Conservation (phyloP, 2,113 vertebrate species). For the Protomyctophum bolini region DNA sequence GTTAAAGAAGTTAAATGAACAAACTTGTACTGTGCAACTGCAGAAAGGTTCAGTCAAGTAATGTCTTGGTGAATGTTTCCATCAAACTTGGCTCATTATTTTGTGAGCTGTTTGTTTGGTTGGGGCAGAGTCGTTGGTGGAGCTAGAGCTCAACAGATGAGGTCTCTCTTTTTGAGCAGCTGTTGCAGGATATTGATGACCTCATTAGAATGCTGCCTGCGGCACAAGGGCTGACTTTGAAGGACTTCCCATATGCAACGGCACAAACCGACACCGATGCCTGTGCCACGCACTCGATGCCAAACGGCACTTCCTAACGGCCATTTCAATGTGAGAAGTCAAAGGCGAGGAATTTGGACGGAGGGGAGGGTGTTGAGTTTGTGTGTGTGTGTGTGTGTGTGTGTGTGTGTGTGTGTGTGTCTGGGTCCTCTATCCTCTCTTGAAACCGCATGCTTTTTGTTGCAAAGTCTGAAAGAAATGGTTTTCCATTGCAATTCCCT, state of each 20-base stretch:
- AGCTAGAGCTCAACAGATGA: conserved; percentile 80
- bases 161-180: conserved; percentile 86
- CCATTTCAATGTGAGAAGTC: conserved; percentile 45
- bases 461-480: conserved; percentile 19
- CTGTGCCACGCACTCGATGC: conserved; percentile 48
- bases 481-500: conserved; percentile 20
- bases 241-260: conserved; percentile 70
- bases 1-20: too few species aligned
- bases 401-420: conserved; percentile 1
- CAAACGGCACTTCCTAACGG: conserved; percentile 62
- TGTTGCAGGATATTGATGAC: conserved; percentile 92
- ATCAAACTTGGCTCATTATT: conserved; percentile 57
- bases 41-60: conserved; percentile 51
- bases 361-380: neutral
- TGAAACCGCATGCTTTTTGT: conserved; percentile 20
- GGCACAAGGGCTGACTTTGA: conserved; percentile 76
- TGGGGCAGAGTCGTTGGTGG: conserved; percentile 59
- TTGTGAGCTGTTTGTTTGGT: conserved; percentile 61
- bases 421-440: neutral
- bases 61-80: conserved; percentile 35
- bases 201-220: conserved; percentile 89
- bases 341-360: conserved; percentile 27
- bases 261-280: conserved; percentile 63
- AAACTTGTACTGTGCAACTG: conserved; percentile 22
- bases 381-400: neutral